Conservation (phyloP, 2,797 vertebrate genomes). For the Labroides dimidiatus region DNA sequence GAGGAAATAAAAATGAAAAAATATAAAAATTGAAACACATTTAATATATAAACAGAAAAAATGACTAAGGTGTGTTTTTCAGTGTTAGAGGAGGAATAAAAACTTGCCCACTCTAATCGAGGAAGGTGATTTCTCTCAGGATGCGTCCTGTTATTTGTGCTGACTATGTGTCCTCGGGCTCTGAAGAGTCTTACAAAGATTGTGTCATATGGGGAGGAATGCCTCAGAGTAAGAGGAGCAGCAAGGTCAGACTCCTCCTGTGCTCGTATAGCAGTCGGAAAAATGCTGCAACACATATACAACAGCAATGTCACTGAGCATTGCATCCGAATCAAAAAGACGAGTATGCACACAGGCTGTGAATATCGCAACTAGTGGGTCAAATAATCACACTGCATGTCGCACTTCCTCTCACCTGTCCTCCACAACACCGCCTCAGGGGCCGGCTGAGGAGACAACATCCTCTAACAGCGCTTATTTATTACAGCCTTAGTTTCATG, state of each 20-base stretch:
- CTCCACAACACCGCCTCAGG: slow-evolving; percentile 1
- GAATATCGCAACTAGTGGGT: slow-evolving; percentile 25
- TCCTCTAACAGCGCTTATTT: slow-evolving; percentile 10
- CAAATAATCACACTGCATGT: slow-evolving; percentile 36
- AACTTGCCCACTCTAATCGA: slow-evolving; percentile 18
- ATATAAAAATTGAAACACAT: neutral
- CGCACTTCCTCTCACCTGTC: neutral
- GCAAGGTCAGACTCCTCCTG: slow-evolving; percentile 45
- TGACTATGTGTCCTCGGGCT: slow-evolving; percentile 43
- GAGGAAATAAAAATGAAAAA: neutral
- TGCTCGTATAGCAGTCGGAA: slow-evolving; percentile 26
- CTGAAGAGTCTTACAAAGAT: slow-evolving; percentile 39
- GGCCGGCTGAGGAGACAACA: slow-evolving; percentile 43
- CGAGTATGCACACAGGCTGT: slow-evolving; percentile 16
- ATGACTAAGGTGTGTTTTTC: slow-evolving; percentile 11
- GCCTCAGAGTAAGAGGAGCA: slow-evolving; percentile 39
- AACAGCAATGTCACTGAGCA: slow-evolving; percentile 14
- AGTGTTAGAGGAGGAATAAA: slow-evolving; percentile 7
- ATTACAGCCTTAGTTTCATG: slow-evolving; percentile 18
- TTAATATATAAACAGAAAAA: slow-evolving; percentile 13
- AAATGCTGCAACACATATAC: slow-evolving; percentile 41
- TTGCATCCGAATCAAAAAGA: slow-evolving; percentile 28
- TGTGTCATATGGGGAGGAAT: slow-evolving; percentile 31
- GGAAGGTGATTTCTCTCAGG: slow-evolving; percentile 36
- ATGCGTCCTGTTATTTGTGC: slow-evolving; percentile 48